Evolutionary conservation across 2,888 invertebrate genomes (phyloP), one percentile per base, ranked within the genome.

Genomic region (Eristalinus sepulchralis): DNA sequence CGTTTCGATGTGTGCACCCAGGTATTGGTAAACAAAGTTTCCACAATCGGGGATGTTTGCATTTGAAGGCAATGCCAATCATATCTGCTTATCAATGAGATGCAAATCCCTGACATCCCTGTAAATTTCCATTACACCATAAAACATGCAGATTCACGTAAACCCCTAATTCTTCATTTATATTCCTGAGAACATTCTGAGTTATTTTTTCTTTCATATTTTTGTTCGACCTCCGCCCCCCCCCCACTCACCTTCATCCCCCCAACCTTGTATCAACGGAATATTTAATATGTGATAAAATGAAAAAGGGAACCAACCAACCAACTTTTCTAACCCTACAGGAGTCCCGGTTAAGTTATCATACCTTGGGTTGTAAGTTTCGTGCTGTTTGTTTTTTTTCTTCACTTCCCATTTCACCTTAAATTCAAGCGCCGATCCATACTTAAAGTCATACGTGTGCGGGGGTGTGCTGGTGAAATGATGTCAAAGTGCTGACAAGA

Each of bases 81-180:
- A 80, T 67, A 73, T 80, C 62, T 71, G 83, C 73, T 64, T 83
- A 66, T 57, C 79, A 83, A 83, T 83, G 68, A 79, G 57, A 79
- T 83, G 79, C 66, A 64, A 79, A 79, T 83, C 73, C 64, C 70
- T 53, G 64, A 47, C 67, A 63, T 62, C 62, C 66, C 67, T 71
- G 47, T 80, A 67, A 73, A 67, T 66, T 80, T 62, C 73, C 63
- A 63, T 73, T 80, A 80, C 73, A 63, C 13, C 17, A 24, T 68
- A 67, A 57, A 63, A 55, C 80, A 60, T 73, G 67, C 62, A 68
- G 73, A 60, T 63, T 67, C 57, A 66, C 79, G 66, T 55, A 64
- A 72, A 60, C 62, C 67, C 73, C 57, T 80, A 80, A 80, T 80
- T 80, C 67, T 73, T 80, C 72, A 80, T 80, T 80, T 80, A 80